Evolutionary conservation across 2,797 vertebrate species (phyloP).

Genomic region (Tadarida brasiliensis): DNA sequence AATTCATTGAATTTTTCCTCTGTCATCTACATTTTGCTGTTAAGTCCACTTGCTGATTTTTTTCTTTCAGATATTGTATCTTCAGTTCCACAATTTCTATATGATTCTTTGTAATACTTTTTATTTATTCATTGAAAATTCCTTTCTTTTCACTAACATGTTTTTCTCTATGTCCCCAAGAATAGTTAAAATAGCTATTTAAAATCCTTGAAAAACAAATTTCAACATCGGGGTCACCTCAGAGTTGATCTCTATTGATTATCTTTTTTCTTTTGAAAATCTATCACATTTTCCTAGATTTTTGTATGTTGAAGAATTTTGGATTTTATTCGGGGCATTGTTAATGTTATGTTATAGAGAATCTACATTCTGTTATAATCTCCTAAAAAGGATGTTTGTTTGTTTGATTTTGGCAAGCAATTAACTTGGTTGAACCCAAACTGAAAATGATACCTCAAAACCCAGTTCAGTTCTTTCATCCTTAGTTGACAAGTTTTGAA

Average conservation of each 20-base stretch:
- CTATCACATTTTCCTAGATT: not conserved
- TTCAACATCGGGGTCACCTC: not conserved
- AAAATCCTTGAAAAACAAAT: not conserved
- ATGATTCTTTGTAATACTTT: not conserved
- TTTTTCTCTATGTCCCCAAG: too few relatives aligned
- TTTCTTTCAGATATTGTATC: not conserved
- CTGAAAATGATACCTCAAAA: not conserved
- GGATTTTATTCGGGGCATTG: not conserved
- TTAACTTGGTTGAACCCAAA: not conserved
- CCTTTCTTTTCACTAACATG: not conserved
- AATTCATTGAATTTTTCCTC: not conserved
- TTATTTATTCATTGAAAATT: not conserved
- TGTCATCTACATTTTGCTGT: not conserved
- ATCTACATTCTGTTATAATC: not conserved
- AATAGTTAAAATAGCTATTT: not conserved
- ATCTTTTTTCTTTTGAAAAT: not conserved
- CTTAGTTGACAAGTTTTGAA: not conserved
- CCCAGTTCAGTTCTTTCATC: not conserved
- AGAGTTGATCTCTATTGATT: not conserved
- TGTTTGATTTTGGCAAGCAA: not conserved
- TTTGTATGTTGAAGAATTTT: not conserved
- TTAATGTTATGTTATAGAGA: not conserved
- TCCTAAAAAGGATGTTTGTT: conserved; percentile 4
- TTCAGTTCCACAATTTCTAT: not conserved
- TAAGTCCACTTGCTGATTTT: not conserved